Base-by-base conservation (phyloP, 2,888 invertebrate genomes). In the Griposia aprilina region DNA sequence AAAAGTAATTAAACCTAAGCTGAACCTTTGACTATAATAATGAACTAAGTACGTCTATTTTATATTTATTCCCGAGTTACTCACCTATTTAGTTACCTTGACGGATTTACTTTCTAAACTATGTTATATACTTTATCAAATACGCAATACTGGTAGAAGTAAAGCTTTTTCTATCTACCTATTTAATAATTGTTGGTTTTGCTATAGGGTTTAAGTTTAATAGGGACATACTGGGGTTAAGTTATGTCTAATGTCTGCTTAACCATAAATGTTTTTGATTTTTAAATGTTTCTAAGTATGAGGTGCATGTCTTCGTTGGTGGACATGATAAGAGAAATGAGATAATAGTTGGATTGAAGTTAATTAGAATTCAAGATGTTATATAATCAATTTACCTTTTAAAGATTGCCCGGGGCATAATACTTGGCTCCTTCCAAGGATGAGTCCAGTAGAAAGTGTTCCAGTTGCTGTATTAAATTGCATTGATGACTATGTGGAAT, bases 401-500 rank as follows among this genome's bases (percentile, higher is more conserved):
- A n/a, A 45, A 86, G 66, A 62, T 62, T 80, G 0, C 20, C 26
- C 11, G 30, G 30, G 23, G 20, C 20, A 69, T 41, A 62, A 57
- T 50, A 79, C 17, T 63, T 65, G 30, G 13, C 17, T 48, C 36
- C 57, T 41, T 63, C 45, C 13, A 77, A 89, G 55, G 68, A 97
- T 97, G 94, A 97, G 97, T 88, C 95, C 97, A 79, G 95, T 97
- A 41, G 98, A 98, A 93, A 97, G 97, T 94, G 92, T 94, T 11
- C 95, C 95, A 72, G 92, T 96, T 62, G 97, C 97, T 66, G 97
- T 98, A 84, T 98, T 99, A 86, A 98, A 98, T 92, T 98, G 98
- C 93, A 97, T 99, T 84, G 99, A 99, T 93, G 98, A 98, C 90
- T 99, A 99, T 95, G 98, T 99, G 75, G 99, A 99, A 95, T 96